Conservation (phyloP, 2,797 vertebrate genomes). For the Notolepis coatsorum region DNA sequence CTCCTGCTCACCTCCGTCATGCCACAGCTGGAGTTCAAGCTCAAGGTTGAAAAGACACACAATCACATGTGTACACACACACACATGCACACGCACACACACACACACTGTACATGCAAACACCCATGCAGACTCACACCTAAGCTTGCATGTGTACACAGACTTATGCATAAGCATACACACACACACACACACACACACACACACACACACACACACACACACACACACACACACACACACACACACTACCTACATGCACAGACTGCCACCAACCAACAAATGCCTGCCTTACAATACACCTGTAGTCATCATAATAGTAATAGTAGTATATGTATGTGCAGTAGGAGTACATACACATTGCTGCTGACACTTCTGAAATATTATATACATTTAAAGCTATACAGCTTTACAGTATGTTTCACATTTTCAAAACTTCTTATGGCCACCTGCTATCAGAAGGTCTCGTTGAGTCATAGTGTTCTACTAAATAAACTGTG, state of each 20-base stretch:
- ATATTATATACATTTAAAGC: too few species aligned
- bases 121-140: background rate
- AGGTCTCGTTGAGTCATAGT: too few species aligned
- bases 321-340: too few species aligned
- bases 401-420: too few species aligned
- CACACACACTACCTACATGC: background rate
- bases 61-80: background rate
- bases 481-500: too few species aligned
- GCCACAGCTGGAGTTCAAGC: conserved; percentile 99
- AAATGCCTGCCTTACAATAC: too few species aligned
- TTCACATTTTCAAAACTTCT: too few species aligned
- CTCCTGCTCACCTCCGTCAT: conserved; percentile 96
- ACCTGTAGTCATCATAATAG: too few species aligned
- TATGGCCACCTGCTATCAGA: too few species aligned
- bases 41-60: conserved; percentile 85
- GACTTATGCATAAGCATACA: background rate
- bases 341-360: too few species aligned
- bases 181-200: background rate
- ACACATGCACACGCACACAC: background rate
- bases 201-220: background rate
- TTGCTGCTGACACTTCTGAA: too few species aligned
- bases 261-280: background rate
- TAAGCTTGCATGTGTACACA: background rate
- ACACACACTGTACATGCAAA: background rate
- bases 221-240: background rate